Evolutionary conservation across 2,888 invertebrate genomes (phyloP).

Genomic region (Azorinus chamasolen): DNA sequence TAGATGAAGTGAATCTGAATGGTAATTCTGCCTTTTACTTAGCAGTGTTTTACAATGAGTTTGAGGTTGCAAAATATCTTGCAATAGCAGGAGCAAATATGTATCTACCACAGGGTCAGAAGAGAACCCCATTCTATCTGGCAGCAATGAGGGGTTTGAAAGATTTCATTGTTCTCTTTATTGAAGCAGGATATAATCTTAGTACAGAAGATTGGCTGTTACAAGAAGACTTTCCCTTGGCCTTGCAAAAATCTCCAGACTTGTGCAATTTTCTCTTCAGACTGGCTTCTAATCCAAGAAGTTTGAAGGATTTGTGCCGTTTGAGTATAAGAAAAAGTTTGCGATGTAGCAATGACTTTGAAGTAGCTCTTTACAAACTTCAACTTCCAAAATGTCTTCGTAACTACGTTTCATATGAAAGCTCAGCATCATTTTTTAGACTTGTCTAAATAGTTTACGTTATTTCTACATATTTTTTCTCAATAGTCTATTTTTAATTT

Average conservation of each 20-base stretch:
- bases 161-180: constrained; percentile 69
- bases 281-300: constrained; percentile 59
- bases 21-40: constrained; percentile 80
- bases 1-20: constrained; percentile 70
- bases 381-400: constrained; percentile 12
- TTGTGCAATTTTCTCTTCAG: constrained; percentile 60
- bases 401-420: constrained; percentile 8
- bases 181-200: constrained; percentile 76
- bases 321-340: constrained; percentile 53
- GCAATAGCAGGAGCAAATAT: constrained; percentile 76
- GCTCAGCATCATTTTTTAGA: no score
- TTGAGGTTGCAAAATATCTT: constrained; percentile 73
- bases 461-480: no score
- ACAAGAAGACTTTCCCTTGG: constrained; percentile 61
- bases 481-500: no score
- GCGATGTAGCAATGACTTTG: background rate
- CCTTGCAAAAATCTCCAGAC: constrained; percentile 49
- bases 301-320: constrained; percentile 63
- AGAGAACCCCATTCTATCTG: constrained; percentile 74
- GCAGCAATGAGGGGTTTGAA: constrained; percentile 72
- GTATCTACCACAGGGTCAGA: constrained; percentile 65
- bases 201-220: constrained; percentile 72
- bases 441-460: no score
- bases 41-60: constrained; percentile 78
- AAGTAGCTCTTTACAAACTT: background rate